phyloP scores from a whole-genome alignment of 2,888 invertebrate genomes.

The Seira musarum region DNA sequence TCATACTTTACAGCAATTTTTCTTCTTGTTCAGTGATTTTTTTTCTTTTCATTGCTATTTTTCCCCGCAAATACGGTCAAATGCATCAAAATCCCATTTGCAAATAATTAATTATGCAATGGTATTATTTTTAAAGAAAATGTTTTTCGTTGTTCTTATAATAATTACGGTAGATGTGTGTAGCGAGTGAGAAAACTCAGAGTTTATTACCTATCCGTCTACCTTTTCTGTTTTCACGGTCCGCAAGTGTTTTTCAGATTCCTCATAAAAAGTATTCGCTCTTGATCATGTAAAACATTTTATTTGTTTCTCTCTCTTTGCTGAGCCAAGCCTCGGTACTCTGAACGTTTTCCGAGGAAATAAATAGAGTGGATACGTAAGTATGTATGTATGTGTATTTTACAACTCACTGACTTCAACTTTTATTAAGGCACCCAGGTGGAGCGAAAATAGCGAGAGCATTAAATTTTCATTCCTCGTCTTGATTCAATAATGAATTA shows the following conservation, averaged over 20 bases:
- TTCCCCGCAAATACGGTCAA: too few relatives aligned
- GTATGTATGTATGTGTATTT: constrained; percentile 2
- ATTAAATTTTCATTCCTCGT: not conserved
- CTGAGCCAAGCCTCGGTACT: not conserved
- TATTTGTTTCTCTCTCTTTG: not conserved
- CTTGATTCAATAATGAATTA: constrained; percentile 20
- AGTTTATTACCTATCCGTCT: not conserved
- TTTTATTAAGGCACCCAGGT: constrained; percentile 19
- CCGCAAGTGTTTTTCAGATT: not conserved
- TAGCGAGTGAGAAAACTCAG: not conserved
- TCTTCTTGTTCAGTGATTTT: too few relatives aligned
- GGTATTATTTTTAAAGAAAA: not conserved
- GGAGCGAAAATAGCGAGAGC: not conserved
- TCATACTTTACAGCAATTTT: too few relatives aligned
- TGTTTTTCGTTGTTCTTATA: not conserved
- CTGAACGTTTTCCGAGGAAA: not conserved
- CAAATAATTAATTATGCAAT: constrained; percentile 13
- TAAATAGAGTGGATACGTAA: constrained; percentile 17
- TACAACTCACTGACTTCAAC: constrained; percentile 2
- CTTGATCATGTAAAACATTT: not conserved
- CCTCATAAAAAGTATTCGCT: not conserved
- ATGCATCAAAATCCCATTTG: too few relatives aligned
- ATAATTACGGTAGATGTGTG: not conserved
- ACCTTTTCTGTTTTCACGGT: not conserved
- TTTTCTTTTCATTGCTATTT: too few relatives aligned